A percentile compares a stretch with the other conserved stretches of the same genome.
phyloP scores from a whole-genome alignment of 2,888 invertebrate genomes.

The Catocala fraxini region DNA sequence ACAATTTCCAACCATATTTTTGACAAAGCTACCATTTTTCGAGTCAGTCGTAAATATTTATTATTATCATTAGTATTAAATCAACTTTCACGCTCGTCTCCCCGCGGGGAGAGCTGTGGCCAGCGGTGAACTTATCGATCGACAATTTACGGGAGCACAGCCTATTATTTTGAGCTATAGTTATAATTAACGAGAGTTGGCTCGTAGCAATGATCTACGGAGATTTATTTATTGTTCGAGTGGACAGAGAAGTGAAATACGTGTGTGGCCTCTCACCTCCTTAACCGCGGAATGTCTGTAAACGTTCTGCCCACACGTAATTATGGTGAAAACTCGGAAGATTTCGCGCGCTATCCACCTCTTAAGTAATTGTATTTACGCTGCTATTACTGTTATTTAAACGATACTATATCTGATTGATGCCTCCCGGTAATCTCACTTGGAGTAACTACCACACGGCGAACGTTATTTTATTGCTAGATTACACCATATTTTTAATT shows the following conservation, averaged over 20 bases:
- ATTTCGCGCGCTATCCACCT: constrained; percentile 31
- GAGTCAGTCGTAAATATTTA: too few species aligned
- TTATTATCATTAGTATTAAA: too few species aligned
- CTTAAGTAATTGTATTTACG: constrained; percentile 38
- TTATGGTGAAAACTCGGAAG: constrained; percentile 42
- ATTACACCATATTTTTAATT: too few species aligned
- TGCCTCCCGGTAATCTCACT: not conserved
- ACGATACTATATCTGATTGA: constrained; percentile 13
- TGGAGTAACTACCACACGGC: not conserved
- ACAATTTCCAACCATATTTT: too few species aligned
- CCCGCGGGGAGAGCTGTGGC: not conserved
- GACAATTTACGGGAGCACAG: constrained; percentile 17
- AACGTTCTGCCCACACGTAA: constrained; percentile 30
- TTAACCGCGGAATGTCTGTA: constrained; percentile 29
- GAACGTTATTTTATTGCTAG: not conserved
- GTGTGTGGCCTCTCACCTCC: constrained; percentile 51
- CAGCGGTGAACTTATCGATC: constrained; percentile 19
- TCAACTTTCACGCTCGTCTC: constrained; percentile 8
- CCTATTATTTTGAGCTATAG: constrained; percentile 20
- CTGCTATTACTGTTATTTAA: constrained; percentile 31
- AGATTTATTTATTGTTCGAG: constrained; percentile 25
- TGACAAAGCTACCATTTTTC: too few species aligned
- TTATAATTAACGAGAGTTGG: constrained; percentile 22
- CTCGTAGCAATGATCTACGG: constrained; percentile 22
- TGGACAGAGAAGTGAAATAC: constrained; percentile 34